Evolutionary conservation across 2,113 vertebrate genomes (phyloP), one percentile per base, ranked within the genome.

Genomic region (Thymallus thymallus): DNA sequence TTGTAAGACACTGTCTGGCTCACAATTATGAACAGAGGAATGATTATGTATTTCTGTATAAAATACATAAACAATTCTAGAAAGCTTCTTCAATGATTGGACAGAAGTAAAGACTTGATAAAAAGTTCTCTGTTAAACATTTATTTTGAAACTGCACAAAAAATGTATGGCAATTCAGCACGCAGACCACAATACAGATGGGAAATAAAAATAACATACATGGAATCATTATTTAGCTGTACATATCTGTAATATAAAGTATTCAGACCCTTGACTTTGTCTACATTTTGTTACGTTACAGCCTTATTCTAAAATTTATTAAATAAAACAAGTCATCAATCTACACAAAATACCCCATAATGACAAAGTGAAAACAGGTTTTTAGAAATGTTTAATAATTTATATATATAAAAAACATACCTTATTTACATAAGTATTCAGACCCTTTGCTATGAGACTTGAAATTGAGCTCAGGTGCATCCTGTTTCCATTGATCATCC

Each of bases 111-210:
- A 60, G n/a, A 23, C 56, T 22, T n/a, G n/a, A 60, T 10, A 60
- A 23, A 60, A 58, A 60, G 16, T 60, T 23, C 5, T 60, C 75
- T 87, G 88, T 90, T 84, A 77, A 80, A 89, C 90, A 91, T 93
- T 92, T 92, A 93, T 92, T 92, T 88, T 76, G 62, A 92, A 92
- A 92, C 88, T 75, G 87, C 90, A 91, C 90, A 90, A 87, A 66
- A 91, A 90, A 85, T 90, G 90, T 89, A 92, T 90, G 91, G 90
- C 90, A 88, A 91, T 91, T 90, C 85, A 91, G 89, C 92, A 92
- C 92, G 91, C 91, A 92, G 89, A 92, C 87, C 89, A 90, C 86
- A 77, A 89, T 86, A 88, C 91, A 91, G 87, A 51, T 51, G 48
- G 3, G 18, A 18, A 88, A 73, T 88, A 88, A 86, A 63, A 41